Base-by-base conservation (phyloP, 2,113 vertebrate species). In the Heloderma charlesbogerti region DNA sequence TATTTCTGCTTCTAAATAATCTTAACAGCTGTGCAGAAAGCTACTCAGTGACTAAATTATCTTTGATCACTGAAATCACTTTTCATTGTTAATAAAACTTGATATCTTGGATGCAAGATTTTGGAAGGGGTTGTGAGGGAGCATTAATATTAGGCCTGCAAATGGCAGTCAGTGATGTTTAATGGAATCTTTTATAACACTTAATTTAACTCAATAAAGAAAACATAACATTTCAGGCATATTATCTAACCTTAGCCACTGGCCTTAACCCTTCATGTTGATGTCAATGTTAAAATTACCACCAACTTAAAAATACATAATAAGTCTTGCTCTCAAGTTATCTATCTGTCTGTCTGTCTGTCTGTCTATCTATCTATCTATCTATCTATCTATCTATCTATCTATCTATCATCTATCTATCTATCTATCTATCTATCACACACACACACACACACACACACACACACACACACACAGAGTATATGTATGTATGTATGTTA, bases 11-110 rank as follows among this genome's bases (percentile, higher is more conserved):
- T 93, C 93, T 87, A 90, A 94, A 88, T 29, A 85, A 78, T 87
- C 92, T 90, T 90, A 91, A 87, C 63, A 88, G 72, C 77, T 90
- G 80, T 71, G 78, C 84, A 86, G 84, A 95, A 90, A 95, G 88
- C 80, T 89, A 79, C 34, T 63, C 51, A 20, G 37, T 87, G 78
- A 87, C 69, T 83, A 82, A 43, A 67, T 91, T 43, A 67, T 93
- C 88, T 94, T 95, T 94, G 94, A 90, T 95, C 71, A 95, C n/a
- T 92, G 92, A 89, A 95, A 94, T 94, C 80, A 93, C 6, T 90
- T 94, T 91, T 94, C 9, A 0, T 89, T 95, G 67, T 90, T 94
- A 93, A 94, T 94, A 95, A 95, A 95, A 94, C 87, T 25, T 93
- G 89, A 92, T 92, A 48, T 92, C 72, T 91, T 92, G 27, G 83